phyloP scores from a whole-genome alignment of 2,888 invertebrate species.

The Clunio marinus region DNA sequence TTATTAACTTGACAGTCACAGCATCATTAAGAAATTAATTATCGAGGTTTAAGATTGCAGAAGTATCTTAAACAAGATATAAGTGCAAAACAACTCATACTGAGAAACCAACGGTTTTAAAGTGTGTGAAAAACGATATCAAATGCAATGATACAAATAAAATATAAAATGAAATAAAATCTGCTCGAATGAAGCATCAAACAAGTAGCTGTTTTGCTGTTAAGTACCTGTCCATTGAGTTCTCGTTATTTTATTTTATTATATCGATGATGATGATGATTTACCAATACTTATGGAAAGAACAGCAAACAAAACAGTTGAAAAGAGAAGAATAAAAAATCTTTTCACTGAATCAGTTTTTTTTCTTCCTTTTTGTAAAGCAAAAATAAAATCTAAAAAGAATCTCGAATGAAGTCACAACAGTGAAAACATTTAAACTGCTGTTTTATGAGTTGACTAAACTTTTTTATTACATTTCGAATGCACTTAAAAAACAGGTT shows the following conservation, averaged over 20 bases:
- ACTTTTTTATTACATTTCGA: neutral
- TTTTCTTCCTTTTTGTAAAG: no score
- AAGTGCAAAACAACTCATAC: no score
- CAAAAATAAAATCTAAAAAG: no score
- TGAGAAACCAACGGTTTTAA: no score
- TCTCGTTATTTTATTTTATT: constrained; percentile 14
- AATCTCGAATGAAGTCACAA: neutral
- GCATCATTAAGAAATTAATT: no score
- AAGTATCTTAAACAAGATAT: no score
- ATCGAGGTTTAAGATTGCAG: no score
- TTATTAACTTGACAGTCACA: no score
- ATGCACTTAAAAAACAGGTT: neutral
- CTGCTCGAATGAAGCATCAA: neutral
- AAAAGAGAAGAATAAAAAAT: neutral
- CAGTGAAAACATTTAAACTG: neutral
- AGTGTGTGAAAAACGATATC: constrained; percentile 15
- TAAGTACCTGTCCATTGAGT: constrained; percentile 10
- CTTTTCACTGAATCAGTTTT: neutral
- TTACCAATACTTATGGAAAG: constrained; percentile 15
- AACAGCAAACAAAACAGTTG: neutral
- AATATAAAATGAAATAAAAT: neutral
- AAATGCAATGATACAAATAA: constrained; percentile 22
- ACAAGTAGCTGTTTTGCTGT: constrained; percentile 16
- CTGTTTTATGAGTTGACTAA: neutral
- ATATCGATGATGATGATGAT: constrained; percentile 4